Evolutionary conservation across 1,140 invertebrate genomes (phyloP).

Genomic region (Papilio machaon): DNA sequence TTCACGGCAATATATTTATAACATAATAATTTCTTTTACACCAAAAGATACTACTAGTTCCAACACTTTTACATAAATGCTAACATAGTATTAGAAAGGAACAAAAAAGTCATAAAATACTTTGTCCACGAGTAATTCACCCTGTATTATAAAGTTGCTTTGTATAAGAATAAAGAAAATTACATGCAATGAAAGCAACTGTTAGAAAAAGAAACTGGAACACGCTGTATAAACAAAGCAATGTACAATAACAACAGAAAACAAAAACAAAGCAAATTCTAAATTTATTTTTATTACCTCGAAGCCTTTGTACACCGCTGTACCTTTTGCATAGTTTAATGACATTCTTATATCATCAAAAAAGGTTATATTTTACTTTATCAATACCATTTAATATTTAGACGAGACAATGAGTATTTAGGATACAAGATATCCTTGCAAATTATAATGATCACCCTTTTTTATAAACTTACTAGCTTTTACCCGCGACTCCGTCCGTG

Average conservation of each 20-base stretch:
- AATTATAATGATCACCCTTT: too few relatives aligned
- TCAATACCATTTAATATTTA: too few relatives aligned
- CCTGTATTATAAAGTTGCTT: conserved; percentile 1
- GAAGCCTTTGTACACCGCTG: not conserved
- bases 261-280: conserved; percentile 4
- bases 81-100: not conserved
- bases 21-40: not conserved
- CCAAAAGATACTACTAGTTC: not conserved
- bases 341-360: not conserved
- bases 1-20: too few relatives aligned
- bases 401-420: too few relatives aligned
- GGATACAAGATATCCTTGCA: too few relatives aligned
- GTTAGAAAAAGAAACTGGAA: conserved; percentile 17
- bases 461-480: too few relatives aligned
- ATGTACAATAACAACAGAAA: not conserved
- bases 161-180: conserved; percentile 24
- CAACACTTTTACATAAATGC: not conserved
- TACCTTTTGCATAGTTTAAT: not conserved
- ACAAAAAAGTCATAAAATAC: not conserved
- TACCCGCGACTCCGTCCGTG: too few relatives aligned
- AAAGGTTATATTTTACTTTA: not conserved
- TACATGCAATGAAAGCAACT: conserved; percentile 12
- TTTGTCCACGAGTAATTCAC: conserved; percentile 4
- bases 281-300: conserved; percentile 17
- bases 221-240: conserved; percentile 17